Evolutionary conservation across 2,797 vertebrate species (phyloP).

Genomic region (Syngnathus rostellatus): DNA sequence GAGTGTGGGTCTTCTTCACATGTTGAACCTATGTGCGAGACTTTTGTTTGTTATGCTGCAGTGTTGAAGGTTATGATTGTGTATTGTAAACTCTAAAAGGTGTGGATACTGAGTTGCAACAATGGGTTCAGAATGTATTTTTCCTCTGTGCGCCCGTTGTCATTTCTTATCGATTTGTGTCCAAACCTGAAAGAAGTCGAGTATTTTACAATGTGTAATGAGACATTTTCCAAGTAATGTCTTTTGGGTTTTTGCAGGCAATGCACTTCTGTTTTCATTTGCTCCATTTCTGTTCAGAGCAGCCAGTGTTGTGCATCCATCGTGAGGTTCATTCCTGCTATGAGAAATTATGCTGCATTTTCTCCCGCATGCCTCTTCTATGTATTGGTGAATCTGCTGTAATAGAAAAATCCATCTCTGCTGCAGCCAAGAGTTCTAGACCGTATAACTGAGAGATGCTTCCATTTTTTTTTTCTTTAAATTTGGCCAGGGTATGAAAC

Average conservation of each 20-base stretch:
- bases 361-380: conserved; percentile 20
- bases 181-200: conserved; percentile 30
- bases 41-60: neutral
- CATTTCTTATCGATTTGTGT: conserved; percentile 22
- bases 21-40: neutral
- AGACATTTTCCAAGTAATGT: conserved; percentile 28
- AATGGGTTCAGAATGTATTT: neutral
- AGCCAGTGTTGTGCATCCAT: conserved; percentile 30
- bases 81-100: conserved; percentile 14
- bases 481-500: neutral
- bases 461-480: no score
- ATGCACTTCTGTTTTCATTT: conserved; percentile 56
- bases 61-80: neutral
- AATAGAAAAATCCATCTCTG: conserved; percentile 26
- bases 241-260: conserved; percentile 44
- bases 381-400: conserved; percentile 30
- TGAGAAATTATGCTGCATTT: conserved; percentile 38
- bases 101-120: neutral
- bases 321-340: conserved; percentile 38
- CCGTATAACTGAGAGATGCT: conserved; percentile 29
- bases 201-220: conserved; percentile 18
- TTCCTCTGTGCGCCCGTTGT: conserved; percentile 19
- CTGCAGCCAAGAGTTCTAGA: conserved; percentile 7
- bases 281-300: conserved; percentile 48
- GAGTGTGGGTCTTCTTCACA: conserved; percentile 12